Percentiles rank a stretch among this genome's conserved stretches.
phyloP scores from a whole-genome alignment of 92 coral and sea anemone species.

The Parazoanthus swiftii region DNA sequence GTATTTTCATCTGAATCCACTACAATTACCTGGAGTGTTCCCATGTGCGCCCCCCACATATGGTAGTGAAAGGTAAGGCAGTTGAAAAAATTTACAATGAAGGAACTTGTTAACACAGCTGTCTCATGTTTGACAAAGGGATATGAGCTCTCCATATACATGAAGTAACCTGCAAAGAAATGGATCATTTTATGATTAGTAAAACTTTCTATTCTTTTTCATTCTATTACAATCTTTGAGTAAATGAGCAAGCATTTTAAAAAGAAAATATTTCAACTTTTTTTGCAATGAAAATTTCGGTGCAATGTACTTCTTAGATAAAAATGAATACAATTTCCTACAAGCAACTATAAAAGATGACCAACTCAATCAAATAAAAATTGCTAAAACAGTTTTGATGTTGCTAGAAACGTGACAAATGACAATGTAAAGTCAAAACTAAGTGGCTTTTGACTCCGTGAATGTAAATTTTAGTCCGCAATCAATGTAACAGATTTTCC shows the following conservation, averaged over 20 bases:
- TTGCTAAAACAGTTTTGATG: too few relatives aligned
- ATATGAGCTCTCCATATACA: conserved; percentile 31
- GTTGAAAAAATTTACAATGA: conserved; percentile 16
- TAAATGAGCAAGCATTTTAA: background rate
- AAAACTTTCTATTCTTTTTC: background rate
- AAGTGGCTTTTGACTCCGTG: too few relatives aligned
- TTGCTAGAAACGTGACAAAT: too few relatives aligned
- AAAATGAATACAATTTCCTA: too few relatives aligned
- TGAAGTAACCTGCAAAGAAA: conserved; percentile 9
- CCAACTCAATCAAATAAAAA: too few relatives aligned
- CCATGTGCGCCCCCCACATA: conserved; percentile 37
- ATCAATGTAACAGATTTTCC: too few relatives aligned
- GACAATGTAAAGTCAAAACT: too few relatives aligned
- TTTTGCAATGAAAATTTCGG: too few relatives aligned
- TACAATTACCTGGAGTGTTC: conserved; percentile 20
- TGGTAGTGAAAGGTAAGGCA: conserved; percentile 35
- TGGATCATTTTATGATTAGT: background rate
- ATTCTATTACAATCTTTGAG: background rate
- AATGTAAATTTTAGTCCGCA: too few relatives aligned
- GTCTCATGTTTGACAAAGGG: background rate
- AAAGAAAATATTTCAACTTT: too few relatives aligned
- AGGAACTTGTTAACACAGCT: conserved; percentile 7
- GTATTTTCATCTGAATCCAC: background rate
- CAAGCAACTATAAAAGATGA: too few relatives aligned
- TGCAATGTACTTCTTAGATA: too few relatives aligned